phyloP scores from a whole-genome alignment of 2,888 invertebrate species.

The Heteromurus nitidus region DNA sequence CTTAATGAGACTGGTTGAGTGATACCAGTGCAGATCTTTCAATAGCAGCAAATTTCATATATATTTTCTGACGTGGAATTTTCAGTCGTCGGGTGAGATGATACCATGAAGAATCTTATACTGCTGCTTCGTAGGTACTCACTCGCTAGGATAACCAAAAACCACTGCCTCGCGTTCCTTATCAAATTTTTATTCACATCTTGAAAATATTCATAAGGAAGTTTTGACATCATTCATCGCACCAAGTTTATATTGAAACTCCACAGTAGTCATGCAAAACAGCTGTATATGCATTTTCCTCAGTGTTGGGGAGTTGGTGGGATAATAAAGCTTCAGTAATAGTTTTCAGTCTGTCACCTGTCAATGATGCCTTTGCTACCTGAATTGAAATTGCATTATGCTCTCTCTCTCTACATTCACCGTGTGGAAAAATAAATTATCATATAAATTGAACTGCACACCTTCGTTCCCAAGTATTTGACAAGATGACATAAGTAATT shows the following conservation, averaged over 20 bases:
- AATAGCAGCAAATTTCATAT: background rate
- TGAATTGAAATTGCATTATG: conserved; percentile 56
- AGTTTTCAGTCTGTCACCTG: conserved; percentile 67
- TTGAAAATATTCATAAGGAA: no score
- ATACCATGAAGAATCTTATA: no score
- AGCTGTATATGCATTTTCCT: no score
- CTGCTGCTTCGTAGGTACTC: no score
- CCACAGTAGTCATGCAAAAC: conserved; percentile 34
- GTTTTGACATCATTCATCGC: no score
- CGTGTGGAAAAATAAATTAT: conserved; percentile 53
- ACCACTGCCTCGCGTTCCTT: no score
- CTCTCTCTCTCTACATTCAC: background rate
- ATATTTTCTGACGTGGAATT: no score
- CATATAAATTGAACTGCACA: conserved; percentile 58
- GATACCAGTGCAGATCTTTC: no score
- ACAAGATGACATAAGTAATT: conserved; percentile 59
- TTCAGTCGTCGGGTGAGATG: no score
- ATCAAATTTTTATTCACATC: no score
- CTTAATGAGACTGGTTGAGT: background rate
- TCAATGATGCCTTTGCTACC: conserved; percentile 67
- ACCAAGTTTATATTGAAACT: no score
- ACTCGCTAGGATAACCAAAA: no score
- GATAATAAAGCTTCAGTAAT: conserved; percentile 36
- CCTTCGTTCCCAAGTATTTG: conserved; percentile 35
- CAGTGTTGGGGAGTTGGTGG: conserved; percentile 2